These are phyloP conservation scores for Hoplostethus atlanticus DNA, from an alignment of 2,797 vertebrate species.

Conservation along the genomic window DNA sequence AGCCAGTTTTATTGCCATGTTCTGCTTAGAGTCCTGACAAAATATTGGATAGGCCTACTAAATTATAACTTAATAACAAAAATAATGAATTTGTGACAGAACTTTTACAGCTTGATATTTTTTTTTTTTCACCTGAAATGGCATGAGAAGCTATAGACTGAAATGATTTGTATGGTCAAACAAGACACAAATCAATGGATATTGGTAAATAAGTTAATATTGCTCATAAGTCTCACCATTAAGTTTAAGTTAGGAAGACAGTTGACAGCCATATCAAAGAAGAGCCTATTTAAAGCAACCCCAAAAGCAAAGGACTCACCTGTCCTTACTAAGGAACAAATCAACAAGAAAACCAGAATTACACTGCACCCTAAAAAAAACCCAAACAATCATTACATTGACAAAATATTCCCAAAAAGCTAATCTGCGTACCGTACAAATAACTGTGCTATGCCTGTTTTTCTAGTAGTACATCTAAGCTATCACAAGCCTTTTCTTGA, in stretches of 20 bases:
- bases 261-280: slow-evolving; percentile 57
- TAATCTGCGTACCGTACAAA: slow-evolving; percentile 60
- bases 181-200: slow-evolving; percentile 58
- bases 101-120: slow-evolving; percentile 44
- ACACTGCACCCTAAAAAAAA: slow-evolving; percentile 40
- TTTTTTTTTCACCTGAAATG: slow-evolving; percentile 40
- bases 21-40: slow-evolving; percentile 43
- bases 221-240: slow-evolving; percentile 69
- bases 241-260: slow-evolving; percentile 74
- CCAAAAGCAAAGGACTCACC: slow-evolving; percentile 59
- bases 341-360: slow-evolving; percentile 32
- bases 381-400: slow-evolving; percentile 15
- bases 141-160: slow-evolving; percentile 37
- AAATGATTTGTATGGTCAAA: slow-evolving; percentile 58
- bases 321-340: slow-evolving; percentile 27
- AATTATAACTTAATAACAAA: slow-evolving; percentile 38
- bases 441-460: slow-evolving; percentile 71
- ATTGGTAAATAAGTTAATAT: slow-evolving; percentile 73
- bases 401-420: slow-evolving; percentile 35
- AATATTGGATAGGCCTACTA: slow-evolving; percentile 30
- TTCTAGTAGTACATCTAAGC: slow-evolving; percentile 62
- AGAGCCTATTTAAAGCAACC: slow-evolving; percentile 54
- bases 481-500: slow-evolving; percentile 61
- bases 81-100: slow-evolving; percentile 33
- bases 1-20: slow-evolving; percentile 67